Evolutionary conservation across 1,140 invertebrate genomes (phyloP).

Genomic region (Drosophila micromelanica): DNA sequence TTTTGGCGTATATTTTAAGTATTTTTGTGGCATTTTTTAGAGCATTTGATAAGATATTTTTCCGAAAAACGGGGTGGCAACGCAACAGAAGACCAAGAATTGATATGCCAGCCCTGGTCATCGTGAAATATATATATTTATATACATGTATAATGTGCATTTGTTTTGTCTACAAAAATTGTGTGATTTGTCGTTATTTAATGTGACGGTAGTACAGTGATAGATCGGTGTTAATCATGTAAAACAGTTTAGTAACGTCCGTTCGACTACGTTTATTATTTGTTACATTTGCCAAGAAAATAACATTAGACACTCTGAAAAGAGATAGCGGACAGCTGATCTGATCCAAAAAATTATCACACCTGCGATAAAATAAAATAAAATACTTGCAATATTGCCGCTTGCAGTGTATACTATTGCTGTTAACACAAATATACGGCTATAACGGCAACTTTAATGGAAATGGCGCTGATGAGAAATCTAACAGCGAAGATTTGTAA

Average conservation of each 20-base stretch:
- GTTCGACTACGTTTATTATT: slow-evolving; percentile 29
- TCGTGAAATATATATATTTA: background rate
- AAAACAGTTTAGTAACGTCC: slow-evolving; percentile 34
- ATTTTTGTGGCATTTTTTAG: background rate
- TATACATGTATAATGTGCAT: slow-evolving; percentile 66
- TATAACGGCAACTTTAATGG: slow-evolving; percentile 53
- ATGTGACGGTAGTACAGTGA: slow-evolving; percentile 36
- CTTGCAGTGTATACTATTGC: slow-evolving; percentile 2
- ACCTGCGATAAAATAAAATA: slow-evolving; percentile 69
- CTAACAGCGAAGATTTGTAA: slow-evolving; percentile 73
- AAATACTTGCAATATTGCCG: slow-evolving; percentile 50
- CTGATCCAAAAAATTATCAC: slow-evolving; percentile 58
- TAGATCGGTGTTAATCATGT: slow-evolving; percentile 37
- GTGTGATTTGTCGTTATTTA: slow-evolving; percentile 42
- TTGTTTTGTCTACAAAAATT: slow-evolving; percentile 68
- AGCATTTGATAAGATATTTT: background rate
- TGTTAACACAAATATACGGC: slow-evolving; percentile 18
- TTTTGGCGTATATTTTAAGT: background rate
- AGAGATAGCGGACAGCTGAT: slow-evolving; percentile 65
- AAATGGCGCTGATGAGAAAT: slow-evolving; percentile 73
- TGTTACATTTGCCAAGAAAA: slow-evolving; percentile 28
- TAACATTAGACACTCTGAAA: slow-evolving; percentile 19
- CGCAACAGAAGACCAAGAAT: background rate
- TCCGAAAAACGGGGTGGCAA: slow-evolving; percentile 10
- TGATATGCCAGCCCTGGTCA: slow-evolving; percentile 51